phyloP scores from a whole-genome alignment of 2,797 vertebrate genomes.

The Apodemus agrarius region DNA sequence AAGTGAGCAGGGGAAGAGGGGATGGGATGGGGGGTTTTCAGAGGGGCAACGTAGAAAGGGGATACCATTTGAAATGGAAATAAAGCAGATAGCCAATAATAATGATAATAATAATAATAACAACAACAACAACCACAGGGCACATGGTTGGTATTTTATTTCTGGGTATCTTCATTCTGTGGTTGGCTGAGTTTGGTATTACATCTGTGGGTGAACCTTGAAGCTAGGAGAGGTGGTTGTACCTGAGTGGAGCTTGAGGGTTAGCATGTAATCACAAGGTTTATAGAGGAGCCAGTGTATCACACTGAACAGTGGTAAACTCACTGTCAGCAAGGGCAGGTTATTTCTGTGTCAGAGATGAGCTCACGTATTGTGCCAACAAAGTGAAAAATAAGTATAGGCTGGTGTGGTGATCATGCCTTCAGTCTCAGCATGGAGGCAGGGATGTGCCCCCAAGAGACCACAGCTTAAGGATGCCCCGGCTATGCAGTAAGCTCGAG shows the following conservation, averaged over 20 bases:
- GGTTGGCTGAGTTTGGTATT: not conserved
- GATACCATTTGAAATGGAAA: no score
- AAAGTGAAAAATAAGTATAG: not conserved
- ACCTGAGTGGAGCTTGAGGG: not conserved
- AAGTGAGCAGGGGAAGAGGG: no score
- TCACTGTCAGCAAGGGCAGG: not conserved
- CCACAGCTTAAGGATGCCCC: no score
- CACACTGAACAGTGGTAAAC: not conserved
- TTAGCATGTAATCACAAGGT: not conserved
- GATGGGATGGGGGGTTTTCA: no score
- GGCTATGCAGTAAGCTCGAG: not conserved
- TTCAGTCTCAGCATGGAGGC: not conserved
- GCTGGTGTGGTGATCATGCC: no score
- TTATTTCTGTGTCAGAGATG: not conserved
- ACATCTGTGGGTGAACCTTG: not conserved
- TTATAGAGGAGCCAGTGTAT: not conserved
- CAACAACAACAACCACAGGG: not conserved
- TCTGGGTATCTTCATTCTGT: not conserved
- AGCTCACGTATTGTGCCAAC: not conserved
- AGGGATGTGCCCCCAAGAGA: not conserved
- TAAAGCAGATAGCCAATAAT: no score
- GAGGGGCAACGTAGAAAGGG: no score
- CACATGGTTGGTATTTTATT: not conserved
- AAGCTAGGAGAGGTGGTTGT: not conserved
- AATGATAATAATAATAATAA: no score